A percentile compares a stretch with the other conserved stretches of the same genome.
phyloP scores from a whole-genome alignment of 2,888 invertebrate species.

The Pantelozetes paolii region DNA sequence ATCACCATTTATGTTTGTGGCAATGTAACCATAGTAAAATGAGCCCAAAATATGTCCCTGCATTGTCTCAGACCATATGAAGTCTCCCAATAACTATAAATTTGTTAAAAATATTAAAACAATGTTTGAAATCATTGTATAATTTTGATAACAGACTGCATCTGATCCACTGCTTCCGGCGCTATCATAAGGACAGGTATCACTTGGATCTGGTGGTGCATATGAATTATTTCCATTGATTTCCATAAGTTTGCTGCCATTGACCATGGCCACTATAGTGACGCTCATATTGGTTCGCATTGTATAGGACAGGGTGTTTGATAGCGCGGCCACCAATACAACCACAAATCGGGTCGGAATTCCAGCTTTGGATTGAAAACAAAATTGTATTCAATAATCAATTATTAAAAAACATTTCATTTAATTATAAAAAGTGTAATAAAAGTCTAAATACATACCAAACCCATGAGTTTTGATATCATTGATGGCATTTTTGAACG shows the following conservation, averaged over 20 bases:
- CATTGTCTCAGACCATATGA: slow-evolving; percentile 45
- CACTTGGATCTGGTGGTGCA: background rate
- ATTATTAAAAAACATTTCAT: background rate
- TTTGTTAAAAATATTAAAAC: background rate
- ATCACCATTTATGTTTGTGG: slow-evolving; percentile 46
- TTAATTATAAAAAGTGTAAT: background rate
- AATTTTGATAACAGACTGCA: background rate
- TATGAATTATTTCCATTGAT: background rate
- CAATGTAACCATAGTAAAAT: slow-evolving; percentile 48
- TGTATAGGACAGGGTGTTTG: slow-evolving; percentile 41
- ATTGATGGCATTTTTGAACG: background rate
- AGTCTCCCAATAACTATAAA: slow-evolving; percentile 40
- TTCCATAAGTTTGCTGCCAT: background rate
- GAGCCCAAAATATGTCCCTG: slow-evolving; percentile 47
- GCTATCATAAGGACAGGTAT: background rate
- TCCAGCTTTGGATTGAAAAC: background rate
- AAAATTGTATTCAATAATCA: background rate
- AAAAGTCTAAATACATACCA: slow-evolving; percentile 1
- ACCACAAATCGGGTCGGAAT: slow-evolving; percentile 41
- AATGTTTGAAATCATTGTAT: background rate
- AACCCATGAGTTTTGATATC: slow-evolving; percentile 20
- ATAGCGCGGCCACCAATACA: slow-evolving; percentile 35
- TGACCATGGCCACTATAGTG: slow-evolving; percentile 43
- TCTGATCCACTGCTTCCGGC: background rate
- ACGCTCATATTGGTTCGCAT: slow-evolving; percentile 42